These are phyloP conservation scores for Fulica atra DNA, from an alignment of 2,113 vertebrate species.

Conservation along the genomic window DNA sequence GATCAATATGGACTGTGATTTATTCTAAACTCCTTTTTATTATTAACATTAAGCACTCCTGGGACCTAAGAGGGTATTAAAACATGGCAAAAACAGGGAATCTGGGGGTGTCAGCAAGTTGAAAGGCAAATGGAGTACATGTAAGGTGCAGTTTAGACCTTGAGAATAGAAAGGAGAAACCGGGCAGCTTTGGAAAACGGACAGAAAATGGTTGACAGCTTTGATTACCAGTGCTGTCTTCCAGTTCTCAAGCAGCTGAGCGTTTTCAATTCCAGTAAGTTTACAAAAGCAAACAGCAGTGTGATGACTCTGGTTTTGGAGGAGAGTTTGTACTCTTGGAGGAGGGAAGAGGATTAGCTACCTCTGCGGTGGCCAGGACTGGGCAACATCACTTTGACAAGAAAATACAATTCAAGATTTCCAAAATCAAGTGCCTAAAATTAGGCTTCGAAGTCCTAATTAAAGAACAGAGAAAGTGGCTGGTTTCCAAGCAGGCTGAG, in stretches of 20 bases:
- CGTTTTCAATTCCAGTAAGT: background rate
- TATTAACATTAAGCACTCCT: background rate
- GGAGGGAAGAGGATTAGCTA: background rate
- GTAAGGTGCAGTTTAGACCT: background rate
- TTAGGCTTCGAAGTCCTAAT: background rate
- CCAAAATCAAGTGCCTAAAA: slow-evolving; percentile 32
- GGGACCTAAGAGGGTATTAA: background rate
- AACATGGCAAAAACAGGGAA: background rate
- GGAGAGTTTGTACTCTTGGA: background rate
- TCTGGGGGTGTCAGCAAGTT: background rate
- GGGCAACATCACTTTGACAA: background rate
- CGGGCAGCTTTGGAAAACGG: background rate
- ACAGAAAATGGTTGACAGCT: background rate
- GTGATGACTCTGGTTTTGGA: background rate
- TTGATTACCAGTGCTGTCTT: background rate
- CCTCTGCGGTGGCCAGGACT: background rate
- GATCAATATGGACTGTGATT: background rate
- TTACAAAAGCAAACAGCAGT: background rate
- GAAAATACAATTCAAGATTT: slow-evolving; percentile 27
- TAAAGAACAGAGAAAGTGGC: slow-evolving; percentile 23
- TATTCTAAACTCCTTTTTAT: background rate
- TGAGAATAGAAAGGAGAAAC: background rate
- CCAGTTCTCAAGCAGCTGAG: background rate
- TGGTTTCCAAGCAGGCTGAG: slow-evolving; percentile 6
- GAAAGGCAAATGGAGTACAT: background rate